A percentile compares a stretch with the other conserved stretches of the same genome.
Conservation (phyloP, 2,888 invertebrate species). For the Geophilus truncorum region DNA sequence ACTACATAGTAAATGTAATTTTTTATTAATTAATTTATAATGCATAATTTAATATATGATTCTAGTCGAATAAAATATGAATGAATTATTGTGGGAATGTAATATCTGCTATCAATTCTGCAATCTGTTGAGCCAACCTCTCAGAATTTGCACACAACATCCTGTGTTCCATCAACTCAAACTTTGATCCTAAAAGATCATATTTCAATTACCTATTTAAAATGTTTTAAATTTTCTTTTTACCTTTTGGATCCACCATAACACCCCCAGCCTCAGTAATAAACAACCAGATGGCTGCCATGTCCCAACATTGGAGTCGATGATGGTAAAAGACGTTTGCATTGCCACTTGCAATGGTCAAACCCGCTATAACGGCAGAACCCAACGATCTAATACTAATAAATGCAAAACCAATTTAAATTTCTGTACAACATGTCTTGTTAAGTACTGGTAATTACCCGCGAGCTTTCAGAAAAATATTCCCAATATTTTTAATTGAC, state of each 20-base stretch:
- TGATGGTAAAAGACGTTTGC: constrained; percentile 85
- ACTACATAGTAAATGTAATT: no score
- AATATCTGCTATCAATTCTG: background rate
- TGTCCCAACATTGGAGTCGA: constrained; percentile 93
- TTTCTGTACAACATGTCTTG: no score
- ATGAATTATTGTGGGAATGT: background rate
- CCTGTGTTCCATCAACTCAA: background rate
- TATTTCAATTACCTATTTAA: no score
- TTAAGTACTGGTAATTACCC: no score
- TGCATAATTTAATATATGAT: no score
- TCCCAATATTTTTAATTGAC: background rate
- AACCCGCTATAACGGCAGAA: constrained; percentile 90
- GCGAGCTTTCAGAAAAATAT: background rate
- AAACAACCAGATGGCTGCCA: constrained; percentile 76
- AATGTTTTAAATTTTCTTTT: background rate
- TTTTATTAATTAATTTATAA: no score
- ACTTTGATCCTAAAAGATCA: background rate
- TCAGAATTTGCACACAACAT: background rate
- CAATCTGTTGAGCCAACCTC: background rate
- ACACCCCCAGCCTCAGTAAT: constrained; percentile 91
- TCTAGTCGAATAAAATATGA: no score
- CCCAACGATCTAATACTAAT: constrained; percentile 74
- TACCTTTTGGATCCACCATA: constrained; percentile 75
- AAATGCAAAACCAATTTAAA: background rate
- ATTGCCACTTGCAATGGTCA: constrained; percentile 83